Evolutionary conservation across 2,888 invertebrate species (phyloP).

Genomic region (Hirudinaria manillensis): DNA sequence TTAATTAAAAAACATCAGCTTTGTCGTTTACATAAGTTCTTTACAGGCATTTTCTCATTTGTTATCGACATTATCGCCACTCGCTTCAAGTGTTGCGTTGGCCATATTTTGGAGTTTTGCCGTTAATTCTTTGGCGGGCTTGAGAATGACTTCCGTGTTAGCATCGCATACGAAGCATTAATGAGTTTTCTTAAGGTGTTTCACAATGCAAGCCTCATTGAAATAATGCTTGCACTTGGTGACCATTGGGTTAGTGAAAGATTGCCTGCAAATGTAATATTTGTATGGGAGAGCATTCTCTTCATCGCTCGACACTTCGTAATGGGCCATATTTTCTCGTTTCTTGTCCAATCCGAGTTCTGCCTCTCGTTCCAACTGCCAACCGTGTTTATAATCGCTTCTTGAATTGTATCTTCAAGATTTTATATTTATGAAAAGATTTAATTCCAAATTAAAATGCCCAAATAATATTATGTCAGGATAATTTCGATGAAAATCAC

Average conservation of each 20-base stretch:
- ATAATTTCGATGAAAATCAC: too few species aligned
- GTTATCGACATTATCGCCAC: neutral
- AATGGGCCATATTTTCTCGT: conserved; percentile 50
- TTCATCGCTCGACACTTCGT: conserved; percentile 65
- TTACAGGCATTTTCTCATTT: conserved; percentile 3
- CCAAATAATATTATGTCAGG: too few species aligned
- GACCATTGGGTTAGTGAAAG: conserved; percentile 80
- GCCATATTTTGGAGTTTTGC: neutral
- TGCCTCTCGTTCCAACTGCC: too few species aligned
- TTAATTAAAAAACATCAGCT: too few species aligned
- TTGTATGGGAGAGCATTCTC: conserved; percentile 78
- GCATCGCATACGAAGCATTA: conserved; percentile 84
- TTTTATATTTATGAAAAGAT: too few species aligned
- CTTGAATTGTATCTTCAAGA: too few species aligned
- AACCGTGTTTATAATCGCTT: too few species aligned
- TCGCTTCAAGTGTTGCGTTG: neutral
- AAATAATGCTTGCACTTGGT: conserved; percentile 98
- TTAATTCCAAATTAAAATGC: too few species aligned
- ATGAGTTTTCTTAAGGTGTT: conserved; percentile 77
- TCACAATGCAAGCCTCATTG: conserved; percentile 89
- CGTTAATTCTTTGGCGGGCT: conserved; percentile 69
- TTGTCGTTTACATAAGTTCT: too few species aligned
- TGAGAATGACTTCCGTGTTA: conserved; percentile 88
- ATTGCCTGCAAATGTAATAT: conserved; percentile 83
- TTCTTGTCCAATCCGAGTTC: too few species aligned